A percentile compares a stretch with the other conserved stretches of the same genome.
These are phyloP conservation scores for Andrena hattorfiana DNA, from an alignment of 2,888 invertebrate genomes.

Conservation along the genomic window DNA sequence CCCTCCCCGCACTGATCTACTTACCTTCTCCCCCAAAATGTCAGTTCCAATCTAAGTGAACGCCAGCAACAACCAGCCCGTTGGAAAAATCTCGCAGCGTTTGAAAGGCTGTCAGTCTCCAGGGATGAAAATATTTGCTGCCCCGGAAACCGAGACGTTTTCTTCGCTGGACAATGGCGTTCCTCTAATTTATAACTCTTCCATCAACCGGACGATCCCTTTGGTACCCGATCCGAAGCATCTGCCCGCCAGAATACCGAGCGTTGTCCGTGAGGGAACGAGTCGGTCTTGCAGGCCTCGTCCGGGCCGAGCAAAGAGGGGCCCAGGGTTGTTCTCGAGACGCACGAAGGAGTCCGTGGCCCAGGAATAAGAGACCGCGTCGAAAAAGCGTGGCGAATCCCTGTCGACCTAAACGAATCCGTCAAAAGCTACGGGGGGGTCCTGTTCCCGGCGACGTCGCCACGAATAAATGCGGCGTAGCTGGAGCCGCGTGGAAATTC, in stretches of 20 bases:
- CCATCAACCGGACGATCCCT: slow-evolving; percentile 43
- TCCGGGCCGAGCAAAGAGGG: slow-evolving; percentile 22
- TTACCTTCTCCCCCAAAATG: not conserved
- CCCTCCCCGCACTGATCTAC: not conserved
- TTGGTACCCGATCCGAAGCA: slow-evolving; percentile 19
- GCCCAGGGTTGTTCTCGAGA: slow-evolving; percentile 27
- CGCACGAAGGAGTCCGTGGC: slow-evolving; percentile 8
- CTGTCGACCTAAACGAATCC: slow-evolving; percentile 82
- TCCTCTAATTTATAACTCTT: slow-evolving; percentile 64
- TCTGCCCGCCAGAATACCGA: slow-evolving; percentile 35
- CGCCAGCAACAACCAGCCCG: too few relatives aligned
- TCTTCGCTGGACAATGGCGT: slow-evolving; percentile 30
- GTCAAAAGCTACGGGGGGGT: slow-evolving; percentile 74
- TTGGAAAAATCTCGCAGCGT: not conserved
- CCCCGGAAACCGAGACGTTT: slow-evolving; percentile 43
- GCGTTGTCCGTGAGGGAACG: not conserved
- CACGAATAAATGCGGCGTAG: slow-evolving; percentile 39
- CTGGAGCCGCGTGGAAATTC: slow-evolving; percentile 41
- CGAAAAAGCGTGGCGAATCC: slow-evolving; percentile 81
- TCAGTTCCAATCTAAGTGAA: not conserved
- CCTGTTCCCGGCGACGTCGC: slow-evolving; percentile 19
- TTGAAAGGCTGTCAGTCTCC: slow-evolving; percentile 16
- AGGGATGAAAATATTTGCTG: slow-evolving; percentile 59
- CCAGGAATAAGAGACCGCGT: slow-evolving; percentile 66
- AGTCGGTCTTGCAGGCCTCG: slow-evolving; percentile 11